Evolutionary conservation across 2,888 invertebrate genomes (phyloP).

Genomic region (Drosophila multiciliata): DNA sequence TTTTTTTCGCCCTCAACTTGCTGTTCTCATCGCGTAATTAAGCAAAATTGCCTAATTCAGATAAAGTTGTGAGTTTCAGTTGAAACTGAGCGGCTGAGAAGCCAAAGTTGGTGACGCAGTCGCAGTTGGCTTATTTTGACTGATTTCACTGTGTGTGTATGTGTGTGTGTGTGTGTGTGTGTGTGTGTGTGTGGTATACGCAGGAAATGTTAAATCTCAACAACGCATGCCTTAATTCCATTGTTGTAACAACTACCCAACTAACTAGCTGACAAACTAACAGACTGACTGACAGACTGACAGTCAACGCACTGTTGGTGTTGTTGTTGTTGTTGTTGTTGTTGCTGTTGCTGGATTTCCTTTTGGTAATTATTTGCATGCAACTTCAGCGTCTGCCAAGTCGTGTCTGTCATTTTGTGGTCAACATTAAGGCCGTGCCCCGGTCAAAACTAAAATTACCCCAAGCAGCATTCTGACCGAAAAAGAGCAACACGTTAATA

Average conservation of each 20-base stretch:
- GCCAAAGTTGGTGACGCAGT: conserved; percentile 17
- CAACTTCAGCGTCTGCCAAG: conserved; percentile 57
- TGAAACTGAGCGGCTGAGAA: conserved; percentile 12
- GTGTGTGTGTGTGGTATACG: conserved; percentile 42
- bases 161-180: conserved; percentile 24
- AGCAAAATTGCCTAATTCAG: conserved; percentile 75
- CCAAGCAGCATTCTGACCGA: conserved; percentile 51
- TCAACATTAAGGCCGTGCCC: conserved; percentile 65
- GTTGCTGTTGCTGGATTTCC: conserved; percentile 47
- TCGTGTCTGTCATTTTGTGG: conserved; percentile 67
- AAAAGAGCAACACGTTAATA: conserved; percentile 65
- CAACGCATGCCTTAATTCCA: conserved; percentile 51
- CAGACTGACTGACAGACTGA: conserved; percentile 36
- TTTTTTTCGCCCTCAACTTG: conserved; percentile 52
- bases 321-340: conserved; percentile 12
- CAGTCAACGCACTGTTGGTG: conserved; percentile 10
- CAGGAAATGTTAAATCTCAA: conserved; percentile 72
- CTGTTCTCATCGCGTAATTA: conserved; percentile 73
- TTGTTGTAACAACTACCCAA: conserved; percentile 35
- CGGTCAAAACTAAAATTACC: conserved; percentile 67
- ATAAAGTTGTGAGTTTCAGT: conserved; percentile 9
- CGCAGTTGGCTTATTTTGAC: conserved; percentile 66
- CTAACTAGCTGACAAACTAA: conserved; percentile 18
- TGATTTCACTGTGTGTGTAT: conserved; percentile 67
- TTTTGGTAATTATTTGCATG: conserved; percentile 82